Percentiles rank a stretch among this genome's conserved stretches.
phyloP scores from a whole-genome alignment of 2,113 vertebrate genomes.

The Lutjanus erythropterus region DNA sequence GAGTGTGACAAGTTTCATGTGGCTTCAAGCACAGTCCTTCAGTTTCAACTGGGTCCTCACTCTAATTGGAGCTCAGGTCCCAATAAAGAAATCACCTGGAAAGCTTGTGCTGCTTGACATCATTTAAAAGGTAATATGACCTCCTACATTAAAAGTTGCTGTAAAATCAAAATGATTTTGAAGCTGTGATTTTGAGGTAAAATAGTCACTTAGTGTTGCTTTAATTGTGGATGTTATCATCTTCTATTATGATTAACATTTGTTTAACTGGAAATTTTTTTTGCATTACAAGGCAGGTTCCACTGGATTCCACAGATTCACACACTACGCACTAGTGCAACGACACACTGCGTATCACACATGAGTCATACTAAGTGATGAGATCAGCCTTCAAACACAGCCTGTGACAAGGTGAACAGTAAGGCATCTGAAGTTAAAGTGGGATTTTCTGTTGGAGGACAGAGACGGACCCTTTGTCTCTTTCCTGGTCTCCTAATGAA shows the following conservation, averaged over 20 bases:
- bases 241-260: neutral
- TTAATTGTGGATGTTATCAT: neutral
- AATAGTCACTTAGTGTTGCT: too few species aligned
- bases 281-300: neutral
- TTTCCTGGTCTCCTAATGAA: conserved; percentile 82
- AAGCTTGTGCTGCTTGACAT: too few species aligned
- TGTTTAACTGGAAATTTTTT: neutral
- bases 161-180: too few species aligned
- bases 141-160: too few species aligned
- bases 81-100: too few species aligned
- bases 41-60: too few species aligned
- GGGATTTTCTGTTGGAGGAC: conserved; percentile 72
- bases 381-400: conserved; percentile 14
- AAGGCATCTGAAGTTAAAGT: conserved; percentile 48
- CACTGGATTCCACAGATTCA: neutral
- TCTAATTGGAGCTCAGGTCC: too few species aligned
- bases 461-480: conserved; percentile 69
- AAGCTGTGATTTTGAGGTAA: too few species aligned
- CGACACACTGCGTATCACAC: neutral
- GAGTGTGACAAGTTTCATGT: too few species aligned
- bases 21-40: too few species aligned
- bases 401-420: conserved; percentile 53
- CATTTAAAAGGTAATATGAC: too few species aligned
- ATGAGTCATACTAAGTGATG: conserved; percentile 4
- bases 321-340: neutral